Base-by-base conservation (phyloP, 2,113 vertebrate genomes). In the Mus musculus region DNA sequence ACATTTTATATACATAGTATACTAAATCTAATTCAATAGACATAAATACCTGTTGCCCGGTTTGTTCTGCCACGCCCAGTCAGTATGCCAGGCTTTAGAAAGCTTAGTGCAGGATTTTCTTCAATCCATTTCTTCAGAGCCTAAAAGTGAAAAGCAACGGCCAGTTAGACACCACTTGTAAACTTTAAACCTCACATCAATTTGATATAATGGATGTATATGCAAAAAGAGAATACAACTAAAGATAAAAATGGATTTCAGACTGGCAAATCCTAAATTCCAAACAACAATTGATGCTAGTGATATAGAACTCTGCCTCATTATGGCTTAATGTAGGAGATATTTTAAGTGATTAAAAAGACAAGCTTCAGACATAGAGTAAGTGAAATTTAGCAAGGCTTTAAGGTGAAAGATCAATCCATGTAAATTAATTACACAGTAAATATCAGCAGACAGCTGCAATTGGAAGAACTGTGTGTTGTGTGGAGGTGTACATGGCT, bases 41-140 rank as follows among this genome's bases (percentile, higher is more conserved):
- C 88, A 80, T 82, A 89, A 91, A 0, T 98, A 98, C 98, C 97
- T 96, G 81, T 94, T n/a, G 91, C 88, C 22, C 98, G 91, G 76
- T 95, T 98, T 96, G 49, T 98, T 97, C 91, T 98, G 95, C 96
- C 98, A 82, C 75, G 98, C 95, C 99, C 99, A 84, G 98, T 99
- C 96, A 99, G 85, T 71, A 98, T 94, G 67, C 93, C 97, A 67
- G 99, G 98, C 7, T 99, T 99, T 81, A 99, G 91, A 95, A 98
- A 97, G 42, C 89, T 97, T 71, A 99, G 98, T 3, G 96, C 72
- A 89, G 98, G 96, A 39, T 98, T 99, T 97, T 98, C 98, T 90
- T 99, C 97, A 49, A 99, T 97, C 98, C 98, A 99, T 65, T 98
- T 99, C 97, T 99, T 99, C 97, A 99, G 96, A 93, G 99, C 99